phyloP scores from a whole-genome alignment of 2,113 vertebrate genomes.

The Edolisoma coerulescens region DNA sequence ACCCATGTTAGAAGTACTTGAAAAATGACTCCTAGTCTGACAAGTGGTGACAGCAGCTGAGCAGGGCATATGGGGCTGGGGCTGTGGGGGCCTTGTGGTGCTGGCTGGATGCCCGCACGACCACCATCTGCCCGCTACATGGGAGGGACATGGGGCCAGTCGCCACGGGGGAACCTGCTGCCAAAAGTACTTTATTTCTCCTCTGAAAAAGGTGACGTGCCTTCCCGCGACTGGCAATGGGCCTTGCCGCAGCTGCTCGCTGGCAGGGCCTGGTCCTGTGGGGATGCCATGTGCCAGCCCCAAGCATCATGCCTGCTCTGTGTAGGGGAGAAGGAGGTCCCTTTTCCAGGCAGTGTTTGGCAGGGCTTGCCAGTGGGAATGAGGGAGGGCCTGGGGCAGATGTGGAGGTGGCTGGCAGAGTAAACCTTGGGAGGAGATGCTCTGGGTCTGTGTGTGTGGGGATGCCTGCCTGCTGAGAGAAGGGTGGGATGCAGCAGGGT shows the following conservation, averaged over 20 bases:
- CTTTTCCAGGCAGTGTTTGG: neutral
- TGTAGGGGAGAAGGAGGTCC: rapidly evolving
- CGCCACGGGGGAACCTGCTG: rapidly evolving
- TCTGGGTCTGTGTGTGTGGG: rapidly evolving
- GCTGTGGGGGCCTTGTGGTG: rapidly evolving
- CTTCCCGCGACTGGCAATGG: neutral
- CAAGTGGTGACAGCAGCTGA: neutral
- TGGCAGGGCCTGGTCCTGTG: neutral
- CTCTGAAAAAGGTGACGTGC: neutral
- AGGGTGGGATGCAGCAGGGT: neutral
- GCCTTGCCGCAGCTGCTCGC: rapidly evolving
- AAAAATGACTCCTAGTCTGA: neutral
- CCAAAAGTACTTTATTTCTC: neutral
- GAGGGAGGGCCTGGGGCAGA: neutral
- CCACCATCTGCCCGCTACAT: neutral
- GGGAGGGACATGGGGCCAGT: neutral
- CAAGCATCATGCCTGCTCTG: rapidly evolving
- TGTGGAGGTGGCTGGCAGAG: rapidly evolving
- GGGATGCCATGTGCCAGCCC: neutral
- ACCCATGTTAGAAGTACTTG: neutral
- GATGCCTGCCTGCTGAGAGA: neutral
- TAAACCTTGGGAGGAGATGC: neutral
- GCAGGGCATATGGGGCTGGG: neutral
- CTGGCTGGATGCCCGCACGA: neutral
- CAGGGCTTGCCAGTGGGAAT: neutral